Evolutionary conservation across 2,888 invertebrate species (phyloP).

Genomic region (Chirona hameri): DNA sequence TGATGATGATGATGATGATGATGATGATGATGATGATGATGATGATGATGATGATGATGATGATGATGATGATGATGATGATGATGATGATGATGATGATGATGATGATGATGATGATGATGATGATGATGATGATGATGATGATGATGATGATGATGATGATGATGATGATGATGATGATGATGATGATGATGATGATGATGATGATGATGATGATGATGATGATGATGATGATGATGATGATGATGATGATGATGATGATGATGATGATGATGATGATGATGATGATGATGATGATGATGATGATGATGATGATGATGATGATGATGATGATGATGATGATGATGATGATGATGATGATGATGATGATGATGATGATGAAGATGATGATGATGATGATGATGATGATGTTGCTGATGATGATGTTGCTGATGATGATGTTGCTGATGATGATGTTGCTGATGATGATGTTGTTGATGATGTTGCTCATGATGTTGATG

Average conservation of each 20-base stretch:
- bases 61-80: constrained; percentile 22
- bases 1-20: constrained; percentile 22
- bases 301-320: too few relatives aligned
- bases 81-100: constrained; percentile 22
- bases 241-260: constrained; percentile 22
- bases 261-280: too few relatives aligned
- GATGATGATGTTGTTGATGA: too few relatives aligned
- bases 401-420: too few relatives aligned
- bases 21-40: constrained; percentile 22
- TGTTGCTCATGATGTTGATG: too few relatives aligned
- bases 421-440: too few relatives aligned
- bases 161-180: constrained; percentile 22
- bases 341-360: too few relatives aligned
- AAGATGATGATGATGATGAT: too few relatives aligned
- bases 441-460: too few relatives aligned
- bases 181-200: constrained; percentile 22
- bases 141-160: constrained; percentile 22
- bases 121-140: constrained; percentile 22
- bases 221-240: constrained; percentile 22
- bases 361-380: too few relatives aligned
- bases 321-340: too few relatives aligned
- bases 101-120: constrained; percentile 22
- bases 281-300: too few relatives aligned
- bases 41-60: constrained; percentile 22
- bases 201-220: constrained; percentile 22